These are phyloP conservation scores for Tigriopus japonicus DNA, from an alignment of 1,140 invertebrate species.

Conservation along the genomic window DNA sequence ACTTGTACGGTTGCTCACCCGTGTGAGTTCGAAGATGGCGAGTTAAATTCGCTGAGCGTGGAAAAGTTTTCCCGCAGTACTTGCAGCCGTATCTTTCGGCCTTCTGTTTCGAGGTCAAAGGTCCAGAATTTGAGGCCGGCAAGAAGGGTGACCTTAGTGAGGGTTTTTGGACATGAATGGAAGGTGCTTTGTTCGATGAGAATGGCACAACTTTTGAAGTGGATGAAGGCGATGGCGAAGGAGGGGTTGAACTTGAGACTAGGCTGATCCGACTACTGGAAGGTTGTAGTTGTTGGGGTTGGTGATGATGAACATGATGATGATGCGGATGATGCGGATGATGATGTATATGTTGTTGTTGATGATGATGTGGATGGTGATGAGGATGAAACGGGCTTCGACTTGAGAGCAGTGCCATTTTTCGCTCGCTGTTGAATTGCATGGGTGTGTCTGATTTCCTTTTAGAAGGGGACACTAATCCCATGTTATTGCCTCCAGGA, in stretches of 20 bases:
- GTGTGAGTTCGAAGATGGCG: conserved; percentile 92
- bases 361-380: too few species aligned
- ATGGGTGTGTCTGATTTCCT: too few species aligned
- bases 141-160: neutral
- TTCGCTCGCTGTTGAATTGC: too few species aligned
- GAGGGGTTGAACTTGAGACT: neutral
- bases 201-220: neutral
- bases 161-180: neutral
- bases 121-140: neutral
- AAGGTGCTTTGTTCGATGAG: neutral
- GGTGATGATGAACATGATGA: too few species aligned
- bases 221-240: neutral
- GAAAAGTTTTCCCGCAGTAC: conserved; percentile 93
- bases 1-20: conserved; percentile 93
- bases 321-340: too few species aligned
- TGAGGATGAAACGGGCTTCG: too few species aligned
- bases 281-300: too few species aligned
- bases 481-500: too few species aligned
- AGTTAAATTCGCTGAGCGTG: conserved; percentile 92
- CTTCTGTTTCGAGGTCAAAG: neutral
- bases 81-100: conserved; percentile 89
- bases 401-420: too few species aligned
- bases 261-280: too few species aligned
- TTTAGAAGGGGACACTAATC: too few species aligned
- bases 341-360: too few species aligned